Conservation (phyloP, 2,888 invertebrate genomes). For the Tipula helvola region DNA sequence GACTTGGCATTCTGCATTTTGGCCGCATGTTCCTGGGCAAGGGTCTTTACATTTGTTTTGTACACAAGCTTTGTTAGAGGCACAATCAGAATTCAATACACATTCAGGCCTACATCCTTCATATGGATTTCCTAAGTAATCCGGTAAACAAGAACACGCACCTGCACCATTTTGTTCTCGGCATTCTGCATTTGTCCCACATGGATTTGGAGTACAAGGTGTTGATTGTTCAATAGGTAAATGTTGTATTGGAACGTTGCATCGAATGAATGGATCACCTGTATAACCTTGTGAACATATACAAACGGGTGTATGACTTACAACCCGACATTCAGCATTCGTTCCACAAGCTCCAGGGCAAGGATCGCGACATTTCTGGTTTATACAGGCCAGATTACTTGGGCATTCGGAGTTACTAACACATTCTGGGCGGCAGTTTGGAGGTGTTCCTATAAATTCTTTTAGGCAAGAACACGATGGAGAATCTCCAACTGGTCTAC, state of each 20-base stretch:
- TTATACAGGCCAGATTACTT: constrained; percentile 52
- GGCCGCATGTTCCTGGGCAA: constrained; percentile 59
- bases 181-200: constrained; percentile 57
- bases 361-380: constrained; percentile 60
- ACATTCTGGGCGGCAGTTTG: constrained; percentile 63
- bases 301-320: constrained; percentile 55
- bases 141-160: constrained; percentile 48
- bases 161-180: constrained; percentile 46
- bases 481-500: constrained; percentile 45
- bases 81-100: constrained; percentile 53
- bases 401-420: constrained; percentile 58
- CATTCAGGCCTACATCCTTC: constrained; percentile 61
- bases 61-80: constrained; percentile 51
- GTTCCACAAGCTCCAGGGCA: constrained; percentile 58
- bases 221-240: constrained; percentile 12
- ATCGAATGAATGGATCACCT: constrained; percentile 54
- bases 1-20: constrained; percentile 52
- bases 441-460: constrained; percentile 53
- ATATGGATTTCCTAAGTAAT: constrained; percentile 55
- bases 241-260: constrained; percentile 25
- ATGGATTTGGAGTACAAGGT: constrained; percentile 57
- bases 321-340: constrained; percentile 58
- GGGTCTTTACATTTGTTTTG: constrained; percentile 59
- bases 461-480: constrained; percentile 55
- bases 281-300: constrained; percentile 42